Evolutionary conservation across 2,888 invertebrate species (phyloP).

Genomic region (Pemphredon lugubris): DNA sequence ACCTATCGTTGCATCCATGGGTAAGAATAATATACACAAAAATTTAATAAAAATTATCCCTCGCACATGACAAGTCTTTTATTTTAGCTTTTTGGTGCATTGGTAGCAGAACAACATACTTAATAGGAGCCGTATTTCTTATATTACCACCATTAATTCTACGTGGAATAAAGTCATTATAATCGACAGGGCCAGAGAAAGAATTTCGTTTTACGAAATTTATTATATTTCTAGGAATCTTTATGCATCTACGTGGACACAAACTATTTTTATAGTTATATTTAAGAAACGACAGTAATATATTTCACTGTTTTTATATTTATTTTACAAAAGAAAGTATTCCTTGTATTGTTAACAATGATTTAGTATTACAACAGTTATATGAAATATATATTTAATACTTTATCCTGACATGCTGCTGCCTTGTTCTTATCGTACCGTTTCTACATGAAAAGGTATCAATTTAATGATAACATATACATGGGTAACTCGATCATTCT

Average conservation of each 20-base stretch:
- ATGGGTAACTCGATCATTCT: too few species aligned
- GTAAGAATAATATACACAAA: slow-evolving; percentile 81
- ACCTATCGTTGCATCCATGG: slow-evolving; percentile 92
- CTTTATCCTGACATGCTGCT: too few species aligned
- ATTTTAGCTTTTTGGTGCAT: slow-evolving; percentile 93
- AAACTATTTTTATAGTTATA: too few species aligned
- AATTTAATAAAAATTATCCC: background rate
- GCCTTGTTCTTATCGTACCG: too few species aligned
- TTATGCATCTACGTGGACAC: too few species aligned
- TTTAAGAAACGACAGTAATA: too few species aligned
- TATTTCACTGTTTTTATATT: slow-evolving; percentile 20
- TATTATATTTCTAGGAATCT: slow-evolving; percentile 20
- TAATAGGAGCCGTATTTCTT: slow-evolving; percentile 89
- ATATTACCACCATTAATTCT: slow-evolving; percentile 89
- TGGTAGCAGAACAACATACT: slow-evolving; percentile 92
- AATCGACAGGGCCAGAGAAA: background rate
- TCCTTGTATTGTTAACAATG: slow-evolving; percentile 17
- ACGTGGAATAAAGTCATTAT: slow-evolving; percentile 30
- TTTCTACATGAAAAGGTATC: too few species aligned
- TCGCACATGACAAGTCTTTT: slow-evolving; percentile 52
- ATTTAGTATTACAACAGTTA: too few species aligned
- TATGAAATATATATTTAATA: too few species aligned
- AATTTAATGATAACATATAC: too few species aligned
- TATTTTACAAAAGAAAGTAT: slow-evolving; percentile 17
- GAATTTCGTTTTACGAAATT: slow-evolving; percentile 11